Percentiles rank a stretch among this genome's conserved stretches.
Conservation (phyloP, 2,888 invertebrate species). For the Hololepta plana region DNA sequence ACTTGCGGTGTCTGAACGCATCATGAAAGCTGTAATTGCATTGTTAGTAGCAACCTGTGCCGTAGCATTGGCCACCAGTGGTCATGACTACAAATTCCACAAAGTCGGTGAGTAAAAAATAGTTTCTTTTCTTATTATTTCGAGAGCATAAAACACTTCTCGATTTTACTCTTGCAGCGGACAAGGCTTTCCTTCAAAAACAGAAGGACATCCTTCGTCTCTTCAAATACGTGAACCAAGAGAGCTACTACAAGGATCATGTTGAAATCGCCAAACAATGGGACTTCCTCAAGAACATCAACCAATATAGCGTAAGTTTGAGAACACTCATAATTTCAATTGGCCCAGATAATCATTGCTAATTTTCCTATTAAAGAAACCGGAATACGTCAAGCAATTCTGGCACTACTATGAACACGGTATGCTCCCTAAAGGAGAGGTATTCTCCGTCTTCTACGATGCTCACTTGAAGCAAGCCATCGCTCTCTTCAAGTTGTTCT, state of each 20-base stretch:
- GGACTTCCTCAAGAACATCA: constrained; percentile 25
- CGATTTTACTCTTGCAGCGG: constrained; percentile 7
- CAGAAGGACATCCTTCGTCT: constrained; percentile 34
- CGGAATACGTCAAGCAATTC: constrained; percentile 37
- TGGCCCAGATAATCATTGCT: constrained; percentile 6
- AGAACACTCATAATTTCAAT: no score
- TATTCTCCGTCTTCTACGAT: constrained; percentile 41
- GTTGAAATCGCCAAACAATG: constrained; percentile 37
- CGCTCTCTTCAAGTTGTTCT: constrained; percentile 45
- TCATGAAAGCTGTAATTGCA: no score
- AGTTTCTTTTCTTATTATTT: no score
- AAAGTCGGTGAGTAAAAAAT: no score
- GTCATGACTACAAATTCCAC: no score
- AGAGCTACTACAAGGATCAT: constrained; percentile 31
- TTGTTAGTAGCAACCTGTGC: no score
- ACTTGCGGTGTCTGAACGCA: no score
- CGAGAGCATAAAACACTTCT: neutral
- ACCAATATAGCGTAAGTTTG: constrained; percentile 21
- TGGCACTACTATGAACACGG: constrained; percentile 33
- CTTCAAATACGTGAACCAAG: constrained; percentile 43
- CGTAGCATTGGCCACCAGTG: no score
- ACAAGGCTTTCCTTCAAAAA: constrained; percentile 10
- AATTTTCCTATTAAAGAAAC: constrained; percentile 35
- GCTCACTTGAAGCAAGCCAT: constrained; percentile 41
- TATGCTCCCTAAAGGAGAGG: constrained; percentile 35